Base-by-base conservation (phyloP, 2,113 vertebrate genomes). In the Vulpes lagopus region DNA sequence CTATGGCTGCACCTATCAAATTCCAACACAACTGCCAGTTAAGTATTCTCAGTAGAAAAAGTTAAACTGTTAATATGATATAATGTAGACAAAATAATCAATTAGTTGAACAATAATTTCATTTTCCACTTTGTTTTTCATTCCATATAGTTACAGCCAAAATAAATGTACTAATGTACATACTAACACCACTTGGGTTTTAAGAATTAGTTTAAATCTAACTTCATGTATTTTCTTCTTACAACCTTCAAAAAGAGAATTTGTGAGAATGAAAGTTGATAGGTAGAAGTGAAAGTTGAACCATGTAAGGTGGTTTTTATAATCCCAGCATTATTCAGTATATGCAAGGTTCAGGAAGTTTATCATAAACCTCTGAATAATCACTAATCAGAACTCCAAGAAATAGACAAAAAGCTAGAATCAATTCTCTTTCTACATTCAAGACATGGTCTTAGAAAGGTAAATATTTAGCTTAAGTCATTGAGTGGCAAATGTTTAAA, bases 391-490 rank as follows among this genome's bases (percentile, higher is more conserved):
- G 81, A 92, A 89, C 78, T 92, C 65, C 89, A 62, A 85, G 65
- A 76, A 85, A 23, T 12, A 83, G 49, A 84, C 32, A 94, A 87
- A 97, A 92, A 91, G 27, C 43, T 89, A 92, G 73, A 94, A 89
- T 85, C 2, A 11, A 49, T 55, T 91, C 4, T 15, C 30, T 82
- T 96, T 94, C 64, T 60, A 78, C 64, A 95, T 95, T 92, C 53
- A 95, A 96, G 94, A 78, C 87, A 82, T 51, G 17, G 60, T 38
- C 38, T 4, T 94, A 94, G 85, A 81, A 95, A 49, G 93, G 88
- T 95, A 91, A 92, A 96, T 87, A 94, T 91, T 73, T 53, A 95
- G 96, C 89, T 95, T 92, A 88, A 98, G 90, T 89, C 97, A 96
- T 65, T 76, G 5, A 96, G 69, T 35, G 80, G n/a, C 7, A 97